A percentile compares a stretch with the other conserved stretches of the same genome.
These are phyloP conservation scores for Hypomecis atomaria DNA, from an alignment of 2,888 invertebrate species.

Conservation along the genomic window DNA sequence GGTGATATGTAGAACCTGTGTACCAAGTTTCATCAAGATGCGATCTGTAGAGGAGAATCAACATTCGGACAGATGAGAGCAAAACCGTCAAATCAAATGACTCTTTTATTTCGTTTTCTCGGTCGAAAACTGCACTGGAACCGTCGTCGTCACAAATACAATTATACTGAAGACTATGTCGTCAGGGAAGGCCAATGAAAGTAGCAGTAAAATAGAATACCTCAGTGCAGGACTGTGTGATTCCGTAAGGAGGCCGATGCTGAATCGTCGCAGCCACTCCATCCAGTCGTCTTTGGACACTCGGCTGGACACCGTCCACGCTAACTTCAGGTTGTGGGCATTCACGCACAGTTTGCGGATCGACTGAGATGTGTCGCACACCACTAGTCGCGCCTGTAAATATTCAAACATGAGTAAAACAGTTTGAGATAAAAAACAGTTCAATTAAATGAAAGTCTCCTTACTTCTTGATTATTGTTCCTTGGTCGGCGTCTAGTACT, in stretches of 20 bases:
- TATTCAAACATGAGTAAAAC: slow-evolving; percentile 15
- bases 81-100: too few species aligned
- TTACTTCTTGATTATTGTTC: slow-evolving; percentile 89
- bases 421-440: too few species aligned
- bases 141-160: too few species aligned
- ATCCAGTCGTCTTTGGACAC: slow-evolving; percentile 99
- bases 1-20: too few species aligned
- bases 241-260: slow-evolving; percentile 96
- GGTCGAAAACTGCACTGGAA: too few species aligned
- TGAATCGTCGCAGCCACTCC: slow-evolving; percentile 97
- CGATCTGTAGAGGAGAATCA: too few species aligned
- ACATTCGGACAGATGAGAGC: too few species aligned
- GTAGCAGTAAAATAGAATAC: slow-evolving; percentile 49
- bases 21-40: too few species aligned
- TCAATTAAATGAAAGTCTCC: slow-evolving; percentile 30
- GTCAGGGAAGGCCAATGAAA: too few species aligned
- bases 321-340: slow-evolving; percentile 92
- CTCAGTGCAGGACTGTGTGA: slow-evolving; percentile 97
- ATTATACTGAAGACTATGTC: too few species aligned
- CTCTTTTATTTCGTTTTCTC: too few species aligned
- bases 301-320: slow-evolving; percentile 95
- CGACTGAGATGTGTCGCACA: slow-evolving; percentile 87
- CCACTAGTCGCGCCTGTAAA: slow-evolving; percentile 69
- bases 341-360: slow-evolving; percentile 93
- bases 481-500: slow-evolving; percentile 86